These are phyloP conservation scores for Catocala nupta DNA, from an alignment of 2,888 invertebrate genomes.

Conservation along the genomic window DNA sequence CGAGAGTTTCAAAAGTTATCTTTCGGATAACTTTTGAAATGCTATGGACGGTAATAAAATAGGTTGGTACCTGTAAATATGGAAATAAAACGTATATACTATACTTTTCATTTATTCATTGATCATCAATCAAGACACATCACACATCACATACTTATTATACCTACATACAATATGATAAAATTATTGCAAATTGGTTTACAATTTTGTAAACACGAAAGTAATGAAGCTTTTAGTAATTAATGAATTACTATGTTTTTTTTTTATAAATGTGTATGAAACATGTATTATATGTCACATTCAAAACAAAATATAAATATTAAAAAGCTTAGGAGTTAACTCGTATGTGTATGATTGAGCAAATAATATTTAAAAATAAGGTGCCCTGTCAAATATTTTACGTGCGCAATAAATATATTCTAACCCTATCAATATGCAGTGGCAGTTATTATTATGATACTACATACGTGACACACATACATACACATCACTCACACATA, in stretches of 20 bases:
- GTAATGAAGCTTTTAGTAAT: conserved; percentile 31
- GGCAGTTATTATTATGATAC: conserved; percentile 61
- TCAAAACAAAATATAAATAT: conserved; percentile 25
- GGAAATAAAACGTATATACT: conserved; percentile 42
- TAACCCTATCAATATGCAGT: conserved; percentile 64
- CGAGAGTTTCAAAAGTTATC: no score
- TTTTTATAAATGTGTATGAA: conserved; percentile 7
- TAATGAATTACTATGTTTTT: no score
- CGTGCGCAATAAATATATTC: conserved; percentile 59
- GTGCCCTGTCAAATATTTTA: conserved; percentile 55
- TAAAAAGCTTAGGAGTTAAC: conserved; percentile 51
- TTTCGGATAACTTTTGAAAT: no score
- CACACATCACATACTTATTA: conserved; percentile 47
- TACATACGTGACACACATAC: conserved; percentile 52
- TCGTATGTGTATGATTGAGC: conserved; percentile 66
- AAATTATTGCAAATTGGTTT: conserved; percentile 39
- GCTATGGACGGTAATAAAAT: no score
- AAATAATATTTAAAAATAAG: conserved; percentile 61
- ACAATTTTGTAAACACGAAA: conserved; percentile 31
- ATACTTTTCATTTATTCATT: conserved; percentile 61
- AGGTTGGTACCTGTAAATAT: neutral
- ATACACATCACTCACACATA: conserved; percentile 65
- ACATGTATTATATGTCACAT: conserved; percentile 5
- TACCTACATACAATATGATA: conserved; percentile 42
- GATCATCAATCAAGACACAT: conserved; percentile 52